Evolutionary conservation across 2,888 invertebrate species (phyloP).

Genomic region (Neuroscelio doddi): DNA sequence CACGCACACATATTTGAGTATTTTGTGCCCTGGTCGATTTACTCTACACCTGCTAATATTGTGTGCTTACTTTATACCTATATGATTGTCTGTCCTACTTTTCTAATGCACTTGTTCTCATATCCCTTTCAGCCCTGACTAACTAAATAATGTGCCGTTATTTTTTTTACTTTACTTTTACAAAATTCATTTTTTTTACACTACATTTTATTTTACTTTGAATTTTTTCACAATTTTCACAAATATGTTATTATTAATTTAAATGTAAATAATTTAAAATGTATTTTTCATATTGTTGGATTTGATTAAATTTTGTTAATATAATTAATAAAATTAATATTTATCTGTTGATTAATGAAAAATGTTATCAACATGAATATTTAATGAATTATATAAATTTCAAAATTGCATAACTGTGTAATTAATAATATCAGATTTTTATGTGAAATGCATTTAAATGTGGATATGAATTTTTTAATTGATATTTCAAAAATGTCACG

Average conservation of each 20-base stretch:
- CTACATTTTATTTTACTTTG: neutral
- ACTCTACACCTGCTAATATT: neutral
- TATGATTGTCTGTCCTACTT: constrained; percentile 31
- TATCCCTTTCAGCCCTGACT: constrained; percentile 27
- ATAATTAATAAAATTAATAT: too few relatives aligned
- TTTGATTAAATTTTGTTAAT: too few relatives aligned
- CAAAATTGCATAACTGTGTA: too few relatives aligned
- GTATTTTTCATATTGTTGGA: neutral
- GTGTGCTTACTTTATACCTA: constrained; percentile 6
- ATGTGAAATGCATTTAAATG: too few relatives aligned
- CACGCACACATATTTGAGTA: neutral
- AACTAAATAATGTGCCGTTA: neutral
- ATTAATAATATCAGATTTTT: too few relatives aligned
- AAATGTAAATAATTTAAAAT: too few relatives aligned
- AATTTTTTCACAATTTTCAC: neutral
- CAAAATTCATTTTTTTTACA: neutral
- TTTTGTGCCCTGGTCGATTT: constrained; percentile 3
- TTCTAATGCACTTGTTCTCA: constrained; percentile 27
- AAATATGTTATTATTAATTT: too few relatives aligned
- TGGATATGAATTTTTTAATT: too few relatives aligned
- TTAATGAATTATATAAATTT: too few relatives aligned
- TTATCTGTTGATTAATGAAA: too few relatives aligned
- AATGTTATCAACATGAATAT: too few relatives aligned
- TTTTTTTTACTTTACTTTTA: neutral
- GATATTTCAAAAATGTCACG: too few relatives aligned